Base-by-base conservation (phyloP, 1,140 invertebrate genomes). In the Chymomyza costata region DNA sequence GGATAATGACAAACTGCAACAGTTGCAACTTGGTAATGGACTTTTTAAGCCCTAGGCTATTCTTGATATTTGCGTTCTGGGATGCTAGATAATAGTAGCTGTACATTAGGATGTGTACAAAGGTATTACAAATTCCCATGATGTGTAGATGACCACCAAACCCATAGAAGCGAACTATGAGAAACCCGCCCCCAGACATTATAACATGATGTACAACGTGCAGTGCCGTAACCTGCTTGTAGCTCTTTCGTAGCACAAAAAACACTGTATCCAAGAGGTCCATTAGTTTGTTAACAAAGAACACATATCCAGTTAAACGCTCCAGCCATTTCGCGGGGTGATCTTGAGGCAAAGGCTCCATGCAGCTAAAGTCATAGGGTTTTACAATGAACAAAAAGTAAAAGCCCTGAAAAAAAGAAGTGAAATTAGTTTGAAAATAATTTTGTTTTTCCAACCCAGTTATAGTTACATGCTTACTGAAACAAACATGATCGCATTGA, bases 51-150 rank as follows among this genome's bases (percentile, higher is more conserved):
- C 93, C 94, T 2, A 48, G 86, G 52, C 89, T 91, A 28, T 89
- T 89, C 68, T 88, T 90, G 82, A 89, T 88, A 34, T 89, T 84
- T 32, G 89, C 91, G 32, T 87, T 91, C 53, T 89, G 86, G 10
- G 88, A 90, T 14, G 89, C 87, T 37, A 89, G 86, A 85, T 92
- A 87, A 76, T 94, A 94, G 80, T 94, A 94, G 0, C 84, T 68
- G 73, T 94, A 94, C 93, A 94, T 94, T 25, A 94, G 78, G 49
- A 91, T 82, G 66, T 96, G 94, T 1, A 95, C 90, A 34, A 92
- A 88, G 3, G 90, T 89, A 78, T 96, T 96, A 50, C 95, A 89
- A 39, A 90, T 67, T 18, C 90, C 90, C 1, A 91, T 88, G 53
- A 94, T 88, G 0, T 91, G 89, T 2, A 87, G 86, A 55, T 93